Percentiles rank a stretch among this genome's conserved stretches.
Conservation (phyloP, 1,140 invertebrate genomes). For the Epicauta chinensis region DNA sequence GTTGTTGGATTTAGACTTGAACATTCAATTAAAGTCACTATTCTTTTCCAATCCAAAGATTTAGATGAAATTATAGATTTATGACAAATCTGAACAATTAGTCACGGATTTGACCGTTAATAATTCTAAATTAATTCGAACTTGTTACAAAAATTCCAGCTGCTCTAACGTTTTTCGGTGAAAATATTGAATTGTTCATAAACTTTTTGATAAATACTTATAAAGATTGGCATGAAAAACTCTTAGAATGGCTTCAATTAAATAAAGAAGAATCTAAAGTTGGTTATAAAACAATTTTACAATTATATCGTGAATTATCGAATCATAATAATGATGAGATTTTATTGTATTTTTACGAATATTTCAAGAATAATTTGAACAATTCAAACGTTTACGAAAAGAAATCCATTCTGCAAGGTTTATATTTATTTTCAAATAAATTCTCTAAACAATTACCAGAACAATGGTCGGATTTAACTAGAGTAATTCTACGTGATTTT, state of each 20-base stretch:
- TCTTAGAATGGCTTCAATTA: constrained; percentile 23
- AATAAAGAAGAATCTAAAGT: constrained; percentile 26
- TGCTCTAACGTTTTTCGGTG: constrained; percentile 25
- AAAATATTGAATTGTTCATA: constrained; percentile 25
- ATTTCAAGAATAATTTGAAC: constrained; percentile 29
- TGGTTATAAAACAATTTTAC: constrained; percentile 32
- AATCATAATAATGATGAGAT: constrained; percentile 22
- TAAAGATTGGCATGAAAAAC: constrained; percentile 28
- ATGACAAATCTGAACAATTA: too few species aligned
- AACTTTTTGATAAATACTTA: constrained; percentile 19
- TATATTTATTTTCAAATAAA: constrained; percentile 36
- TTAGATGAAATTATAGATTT: too few species aligned
- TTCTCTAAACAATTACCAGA: constrained; percentile 27
- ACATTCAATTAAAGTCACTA: too few species aligned
- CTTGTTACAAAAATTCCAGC: too few species aligned
- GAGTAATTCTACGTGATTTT: constrained; percentile 36
- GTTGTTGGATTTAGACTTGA: too few species aligned
- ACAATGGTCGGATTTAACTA: constrained; percentile 29
- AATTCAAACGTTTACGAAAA: constrained; percentile 11
- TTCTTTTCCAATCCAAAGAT: too few species aligned
- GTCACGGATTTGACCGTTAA: too few species aligned
- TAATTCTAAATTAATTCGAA: too few species aligned
- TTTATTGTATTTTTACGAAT: constrained; percentile 27
- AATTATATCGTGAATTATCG: constrained; percentile 37
- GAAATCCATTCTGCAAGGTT: constrained; percentile 30